Conservation (phyloP, 2,113 vertebrate species). For the Pyxicephalus adspersus region DNA sequence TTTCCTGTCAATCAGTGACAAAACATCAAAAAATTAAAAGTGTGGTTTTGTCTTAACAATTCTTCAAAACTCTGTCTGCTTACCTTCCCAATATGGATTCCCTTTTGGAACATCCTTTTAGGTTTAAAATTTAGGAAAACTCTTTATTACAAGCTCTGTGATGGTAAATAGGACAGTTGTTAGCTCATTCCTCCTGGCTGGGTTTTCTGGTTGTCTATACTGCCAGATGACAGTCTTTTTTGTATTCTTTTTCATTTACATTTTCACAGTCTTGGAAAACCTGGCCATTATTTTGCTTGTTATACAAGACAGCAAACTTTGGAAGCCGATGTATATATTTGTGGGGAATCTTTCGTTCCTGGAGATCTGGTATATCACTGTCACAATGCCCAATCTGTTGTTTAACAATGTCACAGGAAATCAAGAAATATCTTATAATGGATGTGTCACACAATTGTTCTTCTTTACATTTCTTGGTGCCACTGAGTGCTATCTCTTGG, state of each 20-base stretch:
- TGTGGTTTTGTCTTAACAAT: neutral
- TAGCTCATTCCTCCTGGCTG: slow-evolving; percentile 22
- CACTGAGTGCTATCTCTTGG: slow-evolving; percentile 64
- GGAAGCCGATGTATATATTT: slow-evolving; percentile 47
- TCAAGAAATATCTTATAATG: slow-evolving; percentile 61
- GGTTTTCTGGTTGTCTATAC: slow-evolving; percentile 1
- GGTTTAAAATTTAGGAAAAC: too few relatives aligned
- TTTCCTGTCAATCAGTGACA: too few relatives aligned
- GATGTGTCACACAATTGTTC: slow-evolving; percentile 63
- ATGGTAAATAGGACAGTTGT: slow-evolving; percentile 8
- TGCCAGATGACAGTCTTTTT: slow-evolving; percentile 18
- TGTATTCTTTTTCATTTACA: slow-evolving; percentile 27
- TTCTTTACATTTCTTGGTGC: slow-evolving; percentile 65
- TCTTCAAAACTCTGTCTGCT: neutral
- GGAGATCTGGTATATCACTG: slow-evolving; percentile 50
- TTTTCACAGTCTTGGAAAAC: slow-evolving; percentile 23
- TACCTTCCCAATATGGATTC: too few relatives aligned
- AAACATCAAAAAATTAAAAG: neutral
- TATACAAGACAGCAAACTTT: slow-evolving; percentile 3
- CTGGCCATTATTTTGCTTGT: slow-evolving; percentile 3
- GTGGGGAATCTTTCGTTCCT: slow-evolving; percentile 38
- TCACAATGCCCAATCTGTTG: slow-evolving; percentile 51
- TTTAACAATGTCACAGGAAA: slow-evolving; percentile 57
- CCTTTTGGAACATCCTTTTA: too few relatives aligned
- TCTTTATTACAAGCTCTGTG: too few relatives aligned